Conservation (phyloP, 2,888 invertebrate genomes). For the Alviniconcha strummeri region DNA sequence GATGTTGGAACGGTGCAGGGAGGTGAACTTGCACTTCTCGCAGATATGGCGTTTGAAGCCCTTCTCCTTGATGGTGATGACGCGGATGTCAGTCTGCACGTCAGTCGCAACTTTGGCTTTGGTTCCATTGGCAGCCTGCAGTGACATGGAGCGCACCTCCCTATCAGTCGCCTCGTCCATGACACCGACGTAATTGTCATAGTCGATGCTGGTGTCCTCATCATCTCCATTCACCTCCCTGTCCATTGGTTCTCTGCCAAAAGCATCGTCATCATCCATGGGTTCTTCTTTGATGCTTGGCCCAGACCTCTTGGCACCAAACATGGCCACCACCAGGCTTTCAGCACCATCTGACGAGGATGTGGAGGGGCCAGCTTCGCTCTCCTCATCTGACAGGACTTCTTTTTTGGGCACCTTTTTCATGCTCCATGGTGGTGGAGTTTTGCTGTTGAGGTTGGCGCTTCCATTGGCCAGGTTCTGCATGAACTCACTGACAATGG, state of each 20-base stretch:
- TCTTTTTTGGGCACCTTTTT: conserved; percentile 21
- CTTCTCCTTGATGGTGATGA: conserved; percentile 42
- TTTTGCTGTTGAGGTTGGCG: not conserved
- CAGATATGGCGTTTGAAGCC: conserved; percentile 44
- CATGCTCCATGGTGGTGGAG: conserved; percentile 28
- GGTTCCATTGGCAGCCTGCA: conserved; percentile 29
- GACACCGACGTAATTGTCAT: not conserved
- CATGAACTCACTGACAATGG: conserved; percentile 39
- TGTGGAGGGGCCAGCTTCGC: not conserved
- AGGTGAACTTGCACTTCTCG: conserved; percentile 47
- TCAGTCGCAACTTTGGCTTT: conserved; percentile 39
- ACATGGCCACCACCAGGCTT: conserved; percentile 47
- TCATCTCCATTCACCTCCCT: conserved; percentile 6
- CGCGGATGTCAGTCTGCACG: conserved; percentile 45
- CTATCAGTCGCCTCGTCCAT: not conserved
- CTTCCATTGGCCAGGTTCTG: conserved; percentile 31
- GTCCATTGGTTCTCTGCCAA: conserved; percentile 1
- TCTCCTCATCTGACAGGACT: conserved; percentile 25
- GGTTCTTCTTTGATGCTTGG: conserved; percentile 26
- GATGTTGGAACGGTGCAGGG: conserved; percentile 47
- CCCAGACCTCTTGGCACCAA: conserved; percentile 36
- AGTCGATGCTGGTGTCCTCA: not conserved
- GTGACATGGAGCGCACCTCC: conserved; percentile 22
- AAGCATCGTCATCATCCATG: not conserved
- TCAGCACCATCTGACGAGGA: not conserved